These are phyloP conservation scores for Limosa lapponica DNA, from an alignment of 2,797 vertebrate species.

Conservation along the genomic window DNA sequence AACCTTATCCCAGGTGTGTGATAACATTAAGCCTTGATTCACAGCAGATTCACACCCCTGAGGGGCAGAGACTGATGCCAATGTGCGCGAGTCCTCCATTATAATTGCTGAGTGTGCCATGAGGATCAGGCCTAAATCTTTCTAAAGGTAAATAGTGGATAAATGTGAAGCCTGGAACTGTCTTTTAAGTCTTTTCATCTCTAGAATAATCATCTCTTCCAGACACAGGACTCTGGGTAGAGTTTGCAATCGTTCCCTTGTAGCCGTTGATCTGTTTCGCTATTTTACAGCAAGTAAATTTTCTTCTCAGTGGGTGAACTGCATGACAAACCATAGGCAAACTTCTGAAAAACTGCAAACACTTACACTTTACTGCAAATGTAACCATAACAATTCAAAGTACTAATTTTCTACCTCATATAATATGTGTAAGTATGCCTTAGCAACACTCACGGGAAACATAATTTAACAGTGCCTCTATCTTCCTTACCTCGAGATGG, in stretches of 20 bases:
- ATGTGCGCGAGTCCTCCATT: not conserved
- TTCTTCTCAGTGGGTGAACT: slow-evolving; percentile 70
- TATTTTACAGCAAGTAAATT: slow-evolving; percentile 67
- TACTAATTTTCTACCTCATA: slow-evolving; percentile 79
- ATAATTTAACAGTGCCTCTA: slow-evolving; percentile 67
- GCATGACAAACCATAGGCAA: slow-evolving; percentile 62
- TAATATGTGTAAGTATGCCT: slow-evolving; percentile 75
- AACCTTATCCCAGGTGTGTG: not conserved
- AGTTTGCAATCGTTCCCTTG: not conserved
- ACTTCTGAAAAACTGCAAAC: slow-evolving; percentile 75
- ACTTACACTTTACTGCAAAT: slow-evolving; percentile 75
- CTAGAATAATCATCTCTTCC: not conserved
- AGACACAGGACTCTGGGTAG: not conserved
- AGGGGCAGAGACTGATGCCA: fast-evolving
- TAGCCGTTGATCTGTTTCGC: not conserved
- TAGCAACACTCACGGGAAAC: slow-evolving; percentile 68
- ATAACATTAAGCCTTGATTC: not conserved
- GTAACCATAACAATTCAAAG: slow-evolving; percentile 77
- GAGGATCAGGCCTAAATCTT: not conserved
- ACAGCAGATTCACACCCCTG: not conserved
- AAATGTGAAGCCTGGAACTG: not conserved
- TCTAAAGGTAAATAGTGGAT: not conserved
- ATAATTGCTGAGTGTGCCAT: fast-evolving
- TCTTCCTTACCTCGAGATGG: slow-evolving; percentile 65
- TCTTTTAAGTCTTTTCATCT: not conserved